phyloP scores from a whole-genome alignment of 2,113 vertebrate species.

The Dolichotis patagonum region DNA sequence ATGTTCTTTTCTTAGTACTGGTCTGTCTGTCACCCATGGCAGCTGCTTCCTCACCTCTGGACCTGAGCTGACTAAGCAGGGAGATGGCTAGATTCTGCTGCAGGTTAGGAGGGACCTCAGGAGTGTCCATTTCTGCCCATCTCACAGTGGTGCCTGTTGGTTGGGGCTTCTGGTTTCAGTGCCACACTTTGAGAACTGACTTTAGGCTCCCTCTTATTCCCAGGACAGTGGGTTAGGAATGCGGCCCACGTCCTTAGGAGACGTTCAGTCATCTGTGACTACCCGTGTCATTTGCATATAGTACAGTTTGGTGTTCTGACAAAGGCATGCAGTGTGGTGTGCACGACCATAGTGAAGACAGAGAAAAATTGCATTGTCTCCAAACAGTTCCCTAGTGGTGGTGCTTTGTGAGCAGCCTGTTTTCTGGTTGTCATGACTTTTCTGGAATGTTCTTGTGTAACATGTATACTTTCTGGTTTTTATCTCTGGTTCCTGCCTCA shows the following conservation, averaged over 20 bases:
- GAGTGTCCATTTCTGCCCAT: not conserved
- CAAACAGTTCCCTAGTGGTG: not conserved
- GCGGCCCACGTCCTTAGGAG: not conserved
- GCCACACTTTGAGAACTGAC: not conserved
- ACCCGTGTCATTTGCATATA: constrained; percentile 27
- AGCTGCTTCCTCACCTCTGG: not conserved
- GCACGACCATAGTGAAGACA: not conserved
- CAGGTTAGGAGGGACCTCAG: rapidly evolving
- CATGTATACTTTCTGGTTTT: not conserved
- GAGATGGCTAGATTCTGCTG: not conserved
- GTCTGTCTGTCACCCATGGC: not conserved
- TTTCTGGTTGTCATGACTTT: not conserved
- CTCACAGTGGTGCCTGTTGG: not conserved
- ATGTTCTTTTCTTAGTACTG: not conserved
- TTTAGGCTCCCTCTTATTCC: not conserved
- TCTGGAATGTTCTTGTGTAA: not conserved
- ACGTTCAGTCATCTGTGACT: not conserved
- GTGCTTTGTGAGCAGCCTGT: not conserved
- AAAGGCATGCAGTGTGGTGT: not conserved
- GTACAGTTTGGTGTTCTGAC: not conserved
- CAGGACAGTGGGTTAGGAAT: not conserved
- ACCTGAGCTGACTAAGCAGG: not conserved
- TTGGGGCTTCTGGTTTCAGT: not conserved
- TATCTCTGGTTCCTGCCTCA: not conserved
- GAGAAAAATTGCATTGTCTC: not conserved